phyloP scores from a whole-genome alignment of 2,888 invertebrate genomes.

The Cheilosia grossa region DNA sequence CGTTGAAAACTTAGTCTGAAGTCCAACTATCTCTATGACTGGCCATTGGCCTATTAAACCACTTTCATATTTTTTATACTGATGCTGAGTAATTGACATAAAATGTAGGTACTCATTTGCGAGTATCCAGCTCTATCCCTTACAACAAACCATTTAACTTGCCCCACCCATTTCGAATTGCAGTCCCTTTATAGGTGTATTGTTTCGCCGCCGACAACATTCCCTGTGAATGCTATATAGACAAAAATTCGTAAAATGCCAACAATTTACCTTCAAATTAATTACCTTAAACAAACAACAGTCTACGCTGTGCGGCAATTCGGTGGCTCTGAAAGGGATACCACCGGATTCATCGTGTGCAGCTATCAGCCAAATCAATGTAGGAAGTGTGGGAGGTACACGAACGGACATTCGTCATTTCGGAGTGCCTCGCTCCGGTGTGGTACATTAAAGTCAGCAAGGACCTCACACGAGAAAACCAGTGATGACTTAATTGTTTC shows the following conservation, averaged over 20 bases:
- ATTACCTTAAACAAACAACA: constrained; percentile 65
- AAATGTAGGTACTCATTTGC: no score
- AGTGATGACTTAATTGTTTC: constrained; percentile 73
- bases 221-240: neutral
- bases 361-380: constrained; percentile 24
- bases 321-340: constrained; percentile 21
- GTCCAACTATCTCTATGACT: no score
- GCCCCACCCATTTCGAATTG: constrained; percentile 7
- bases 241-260: neutral
- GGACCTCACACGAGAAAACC: constrained; percentile 67
- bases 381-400: constrained; percentile 64
- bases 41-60: no score
- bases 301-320: constrained; percentile 13
- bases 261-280: constrained; percentile 38
- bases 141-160: neutral
- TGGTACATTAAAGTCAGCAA: constrained; percentile 27
- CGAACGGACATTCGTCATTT: constrained; percentile 53
- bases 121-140: neutral
- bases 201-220: neutral
- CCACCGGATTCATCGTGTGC: constrained; percentile 24
- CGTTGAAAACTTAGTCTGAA: no score
- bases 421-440: constrained; percentile 27
- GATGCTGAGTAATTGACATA: neutral
- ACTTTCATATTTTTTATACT: no score
- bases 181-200: neutral